Percentiles rank a stretch among this genome's conserved stretches.
Evolutionary conservation across 1,140 invertebrate species (phyloP).

Genomic region (Sycobia sp.): DNA sequence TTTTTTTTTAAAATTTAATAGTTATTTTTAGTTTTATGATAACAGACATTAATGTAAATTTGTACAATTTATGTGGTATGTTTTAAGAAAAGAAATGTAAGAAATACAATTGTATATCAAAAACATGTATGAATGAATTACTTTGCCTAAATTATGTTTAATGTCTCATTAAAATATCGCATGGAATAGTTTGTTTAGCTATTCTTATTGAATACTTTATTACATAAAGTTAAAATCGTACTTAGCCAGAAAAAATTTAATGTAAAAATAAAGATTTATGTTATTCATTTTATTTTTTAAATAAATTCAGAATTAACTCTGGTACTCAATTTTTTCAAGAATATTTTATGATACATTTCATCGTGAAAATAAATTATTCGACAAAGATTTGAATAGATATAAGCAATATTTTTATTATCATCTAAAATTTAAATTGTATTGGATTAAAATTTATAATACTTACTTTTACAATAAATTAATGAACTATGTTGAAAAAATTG

Average conservation of each 20-base stretch:
- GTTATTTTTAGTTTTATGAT: constrained; percentile 5
- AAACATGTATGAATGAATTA: constrained; percentile 11
- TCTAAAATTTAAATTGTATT: too few species aligned
- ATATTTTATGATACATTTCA: too few species aligned
- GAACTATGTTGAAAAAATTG: too few species aligned
- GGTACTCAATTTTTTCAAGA: too few species aligned
- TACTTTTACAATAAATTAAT: too few species aligned
- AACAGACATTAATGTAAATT: neutral
- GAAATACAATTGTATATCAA: neutral
- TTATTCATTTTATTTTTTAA: neutral
- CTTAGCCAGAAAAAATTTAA: neutral
- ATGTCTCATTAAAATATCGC: constrained; percentile 10
- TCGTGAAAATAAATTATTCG: too few species aligned
- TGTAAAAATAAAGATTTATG: too few species aligned
- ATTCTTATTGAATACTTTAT: neutral
- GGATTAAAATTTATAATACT: too few species aligned
- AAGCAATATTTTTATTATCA: too few species aligned
- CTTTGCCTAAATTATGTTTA: constrained; percentile 8
- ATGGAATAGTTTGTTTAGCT: neutral
- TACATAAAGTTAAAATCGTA: too few species aligned
- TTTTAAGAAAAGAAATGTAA: neutral
- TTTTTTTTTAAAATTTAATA: constrained; percentile 19
- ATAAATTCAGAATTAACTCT: too few species aligned
- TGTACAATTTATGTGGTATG: neutral
- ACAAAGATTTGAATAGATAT: too few species aligned